These are phyloP conservation scores for Spongilla lacustris DNA, from an alignment of 37 sponge, comb jelly and placozoan species.

Conservation along the genomic window DNA sequence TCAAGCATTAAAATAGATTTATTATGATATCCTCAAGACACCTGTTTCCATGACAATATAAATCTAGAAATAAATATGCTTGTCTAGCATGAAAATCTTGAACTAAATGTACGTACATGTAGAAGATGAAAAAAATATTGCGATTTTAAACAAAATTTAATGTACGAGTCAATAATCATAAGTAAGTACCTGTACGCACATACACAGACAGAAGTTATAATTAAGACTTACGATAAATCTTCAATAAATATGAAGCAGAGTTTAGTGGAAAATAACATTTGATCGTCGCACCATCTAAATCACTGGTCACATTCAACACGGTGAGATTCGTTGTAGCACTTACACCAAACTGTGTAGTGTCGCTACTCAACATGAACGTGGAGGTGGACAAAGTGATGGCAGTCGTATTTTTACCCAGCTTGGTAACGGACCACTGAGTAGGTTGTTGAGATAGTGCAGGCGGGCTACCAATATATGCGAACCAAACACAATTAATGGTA, in stretches of 20 bases:
- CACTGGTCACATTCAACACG: neutral
- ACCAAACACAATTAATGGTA: neutral
- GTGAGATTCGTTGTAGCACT: neutral
- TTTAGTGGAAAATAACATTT: neutral
- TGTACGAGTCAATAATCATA: no score
- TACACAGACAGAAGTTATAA: no score
- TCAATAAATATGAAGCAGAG: neutral
- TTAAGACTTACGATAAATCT: slow-evolving; percentile 15
- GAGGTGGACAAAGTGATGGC: neutral
- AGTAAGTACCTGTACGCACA: no score
- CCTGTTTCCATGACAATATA: no score
- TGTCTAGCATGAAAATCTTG: no score
- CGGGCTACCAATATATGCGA: neutral
- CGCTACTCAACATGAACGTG: neutral
- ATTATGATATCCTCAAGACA: no score
- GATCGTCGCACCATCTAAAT: neutral
- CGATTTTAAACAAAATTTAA: no score
- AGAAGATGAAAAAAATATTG: no score
- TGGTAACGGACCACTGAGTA: neutral
- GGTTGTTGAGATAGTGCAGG: neutral
- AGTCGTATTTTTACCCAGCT: neutral
- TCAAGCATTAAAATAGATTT: no score
- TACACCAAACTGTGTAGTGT: neutral
- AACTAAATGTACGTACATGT: no score
- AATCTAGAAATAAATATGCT: no score